Evolutionary conservation across 2,888 invertebrate species (phyloP), one percentile per base, ranked within the genome.

Genomic region (Brachyptera putata): DNA sequence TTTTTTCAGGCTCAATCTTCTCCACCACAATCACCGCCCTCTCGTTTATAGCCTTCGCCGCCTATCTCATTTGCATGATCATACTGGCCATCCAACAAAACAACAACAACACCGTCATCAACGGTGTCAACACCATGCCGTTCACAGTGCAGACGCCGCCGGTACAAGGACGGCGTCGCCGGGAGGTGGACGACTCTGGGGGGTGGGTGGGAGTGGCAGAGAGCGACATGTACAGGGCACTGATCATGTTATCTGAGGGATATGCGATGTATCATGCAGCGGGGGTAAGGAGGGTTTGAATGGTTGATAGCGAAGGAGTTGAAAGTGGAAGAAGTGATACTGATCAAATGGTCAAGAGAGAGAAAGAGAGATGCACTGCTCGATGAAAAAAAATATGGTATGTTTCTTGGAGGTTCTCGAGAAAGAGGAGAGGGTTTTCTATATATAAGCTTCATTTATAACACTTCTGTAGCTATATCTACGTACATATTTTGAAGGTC

Each of bases 1-100:
- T 37, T 37, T 37, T 14, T 37, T 14, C n/a, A 37, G n/a, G n/a
- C n/a, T 26, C 85, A 48, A 81, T 91, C 56, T 91, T 91, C 69
- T 86, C 90, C 64, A 78, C 87, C 66, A 86, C 90, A 0, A 80
- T 91, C 9, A 90, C 91, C 0, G 84, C 89, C 0, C 74, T 91
- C 57, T 86, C 91, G 0, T 91, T 91, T 74, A 74, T 91, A 5
- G 91, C 91, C 0, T 92, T 92, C 68, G 91, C 90, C 0, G 91
- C 91, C 1, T 92, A 92, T 70, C 74, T 92, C 18, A 71, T 91
- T 1, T 89, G 89, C 67, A 75, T 91, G 49, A 84, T 91, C 56
- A 85, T 89, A 24, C 85, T 87, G 68, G 87, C 88, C 0, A 81
- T 90, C 57, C 85, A 84, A 69, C 80, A 82, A 18, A 88, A 87